Percentiles rank a stretch among this genome's conserved stretches.
These are phyloP conservation scores for Gorilla gorilla DNA, from an alignment of 2,113 vertebrate genomes.

Conservation along the genomic window DNA sequence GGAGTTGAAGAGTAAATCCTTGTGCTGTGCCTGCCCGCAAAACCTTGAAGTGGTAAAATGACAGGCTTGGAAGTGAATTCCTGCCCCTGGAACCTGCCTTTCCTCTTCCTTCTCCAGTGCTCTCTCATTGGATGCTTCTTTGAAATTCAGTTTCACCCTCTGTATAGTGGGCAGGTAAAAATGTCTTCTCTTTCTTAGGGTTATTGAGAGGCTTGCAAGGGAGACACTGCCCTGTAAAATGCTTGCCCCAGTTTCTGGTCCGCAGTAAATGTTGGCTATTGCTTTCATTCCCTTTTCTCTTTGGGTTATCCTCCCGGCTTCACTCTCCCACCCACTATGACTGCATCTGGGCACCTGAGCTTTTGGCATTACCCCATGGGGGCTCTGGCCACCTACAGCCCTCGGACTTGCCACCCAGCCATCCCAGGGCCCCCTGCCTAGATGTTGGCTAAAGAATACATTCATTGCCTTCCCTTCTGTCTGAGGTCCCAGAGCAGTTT, in stretches of 20 bases:
- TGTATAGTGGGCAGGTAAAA: background rate
- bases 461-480: background rate
- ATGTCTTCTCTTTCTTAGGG: background rate
- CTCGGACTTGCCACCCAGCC: background rate
- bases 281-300: background rate
- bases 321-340: background rate
- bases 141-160: background rate
- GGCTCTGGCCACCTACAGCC: background rate
- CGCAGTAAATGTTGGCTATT: fast-evolving
- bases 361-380: background rate
- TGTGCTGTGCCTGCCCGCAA: background rate
- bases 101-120: background rate
- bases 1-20: background rate
- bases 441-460: background rate
- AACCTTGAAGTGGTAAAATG: background rate
- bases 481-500: background rate
- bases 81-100: background rate
- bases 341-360: background rate
- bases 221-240: fast-evolving
- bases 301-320: background rate
- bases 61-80: background rate
- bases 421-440: too few species aligned
- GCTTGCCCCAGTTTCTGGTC: background rate
- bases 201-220: background rate
- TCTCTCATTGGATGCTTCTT: background rate